Evolutionary conservation across 2,888 invertebrate genomes (phyloP).

Genomic region (Trichogramma dendrolimi): DNA sequence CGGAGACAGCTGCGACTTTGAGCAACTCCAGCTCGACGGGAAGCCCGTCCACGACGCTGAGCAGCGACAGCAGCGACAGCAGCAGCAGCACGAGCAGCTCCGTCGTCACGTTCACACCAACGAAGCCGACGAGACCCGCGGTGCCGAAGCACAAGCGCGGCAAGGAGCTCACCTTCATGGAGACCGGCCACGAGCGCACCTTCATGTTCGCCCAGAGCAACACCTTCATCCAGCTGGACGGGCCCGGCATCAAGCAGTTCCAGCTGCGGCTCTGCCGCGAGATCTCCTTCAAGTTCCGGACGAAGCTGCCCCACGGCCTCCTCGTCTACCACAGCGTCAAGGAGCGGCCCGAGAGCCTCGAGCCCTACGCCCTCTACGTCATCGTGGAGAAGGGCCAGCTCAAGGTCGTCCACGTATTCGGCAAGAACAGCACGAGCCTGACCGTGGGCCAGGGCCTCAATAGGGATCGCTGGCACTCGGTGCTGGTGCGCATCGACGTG

Average conservation of each 20-base stretch:
- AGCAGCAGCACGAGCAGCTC: conserved; percentile 52
- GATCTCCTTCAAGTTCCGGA: conserved; percentile 85
- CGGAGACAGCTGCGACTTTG: conserved; percentile 43
- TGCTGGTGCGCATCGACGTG: conserved; percentile 81
- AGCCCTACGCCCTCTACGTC: conserved; percentile 85
- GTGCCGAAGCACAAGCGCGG: conserved; percentile 73
- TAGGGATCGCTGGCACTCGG: conserved; percentile 86
- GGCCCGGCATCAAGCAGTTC: conserved; percentile 84
- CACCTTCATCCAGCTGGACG: conserved; percentile 85
- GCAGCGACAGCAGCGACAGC: conserved; percentile 49
- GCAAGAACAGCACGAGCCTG: conserved; percentile 77
- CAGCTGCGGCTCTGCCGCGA: conserved; percentile 82
- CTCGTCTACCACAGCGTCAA: conserved; percentile 88
- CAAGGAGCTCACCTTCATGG: conserved; percentile 76
- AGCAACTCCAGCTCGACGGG: conserved; percentile 37
- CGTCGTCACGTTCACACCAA: conserved; percentile 50
- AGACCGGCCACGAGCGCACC: conserved; percentile 78
- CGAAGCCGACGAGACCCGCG: conserved; percentile 58
- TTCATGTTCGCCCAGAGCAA: conserved; percentile 90
- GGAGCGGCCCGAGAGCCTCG: conserved; percentile 73
- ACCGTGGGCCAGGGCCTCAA: conserved; percentile 85
- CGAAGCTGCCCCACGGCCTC: conserved; percentile 80
- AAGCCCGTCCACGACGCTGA: conserved; percentile 54
- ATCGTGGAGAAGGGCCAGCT: conserved; percentile 88
- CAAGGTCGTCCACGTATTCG: conserved; percentile 88